A percentile compares a stretch with the other conserved stretches of the same genome.
Evolutionary conservation across 2,797 vertebrate species (phyloP).

Genomic region (Oryzias sinensis): DNA sequence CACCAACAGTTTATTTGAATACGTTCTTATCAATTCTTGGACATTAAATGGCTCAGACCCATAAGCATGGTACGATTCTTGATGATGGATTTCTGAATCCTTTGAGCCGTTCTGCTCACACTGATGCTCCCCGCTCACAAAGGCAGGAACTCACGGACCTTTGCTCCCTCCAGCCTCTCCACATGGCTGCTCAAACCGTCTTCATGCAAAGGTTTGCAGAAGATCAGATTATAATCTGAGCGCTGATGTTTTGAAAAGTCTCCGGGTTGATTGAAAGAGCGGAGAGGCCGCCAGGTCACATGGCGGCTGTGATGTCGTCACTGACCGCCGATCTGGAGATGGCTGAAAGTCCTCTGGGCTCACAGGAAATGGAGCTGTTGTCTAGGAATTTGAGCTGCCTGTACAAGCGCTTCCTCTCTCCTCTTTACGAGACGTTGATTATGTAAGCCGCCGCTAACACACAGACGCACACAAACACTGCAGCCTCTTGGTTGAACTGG

Average conservation of each 20-base stretch:
- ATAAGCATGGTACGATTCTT: no score
- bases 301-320: no score
- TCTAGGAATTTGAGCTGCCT: slow-evolving; percentile 18
- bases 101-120: not conserved
- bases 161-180: no score
- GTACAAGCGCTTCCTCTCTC: slow-evolving; percentile 9
- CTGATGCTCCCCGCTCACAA: not conserved
- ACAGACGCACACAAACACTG: slow-evolving; percentile 18
- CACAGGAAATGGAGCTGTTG: slow-evolving; percentile 26
- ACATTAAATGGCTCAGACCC: no score
- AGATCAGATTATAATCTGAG: no score
- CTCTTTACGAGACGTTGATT: slow-evolving; percentile 45
- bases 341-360: slow-evolving; percentile 18
- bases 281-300: no score
- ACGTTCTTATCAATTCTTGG: no score
- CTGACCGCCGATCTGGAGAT: not conserved
- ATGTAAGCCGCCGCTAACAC: slow-evolving; percentile 26
- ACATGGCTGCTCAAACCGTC: no score
- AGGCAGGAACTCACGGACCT: not conserved
- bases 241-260: no score
- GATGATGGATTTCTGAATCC: not conserved
- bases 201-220: no score
- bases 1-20: no score
- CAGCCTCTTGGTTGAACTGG: slow-evolving; percentile 1
- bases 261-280: no score